These are phyloP conservation scores for Phalacrocorax pelagicus DNA, from an alignment of 2,113 vertebrate genomes.

Conservation along the genomic window DNA sequence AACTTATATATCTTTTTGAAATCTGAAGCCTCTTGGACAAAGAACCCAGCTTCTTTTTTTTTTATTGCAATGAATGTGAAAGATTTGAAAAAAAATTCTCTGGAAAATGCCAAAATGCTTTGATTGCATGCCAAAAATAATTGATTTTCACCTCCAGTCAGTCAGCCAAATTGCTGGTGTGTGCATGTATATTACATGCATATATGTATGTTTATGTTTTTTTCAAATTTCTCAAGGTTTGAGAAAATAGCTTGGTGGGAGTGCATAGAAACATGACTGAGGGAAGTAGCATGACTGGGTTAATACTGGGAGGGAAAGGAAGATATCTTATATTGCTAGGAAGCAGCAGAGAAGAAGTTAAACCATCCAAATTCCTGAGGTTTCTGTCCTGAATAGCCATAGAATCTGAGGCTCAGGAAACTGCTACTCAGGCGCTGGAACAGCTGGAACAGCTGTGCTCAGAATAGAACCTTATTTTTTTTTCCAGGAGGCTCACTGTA, in stretches of 20 bases:
- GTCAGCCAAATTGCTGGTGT: slow-evolving; percentile 36
- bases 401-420: not conserved
- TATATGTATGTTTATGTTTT: not conserved
- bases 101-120: slow-evolving; percentile 50
- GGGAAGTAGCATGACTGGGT: not conserved
- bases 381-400: not conserved
- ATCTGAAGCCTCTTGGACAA: slow-evolving; percentile 18
- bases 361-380: not conserved
- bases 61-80: slow-evolving; percentile 12
- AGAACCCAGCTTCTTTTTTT: not conserved
- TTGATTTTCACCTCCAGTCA: slow-evolving; percentile 32
- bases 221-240: not conserved
- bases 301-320: rapidly evolving
- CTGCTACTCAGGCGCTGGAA: not conserved
- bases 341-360: not conserved
- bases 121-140: slow-evolving; percentile 51
- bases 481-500: not conserved
- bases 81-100: not conserved
- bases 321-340: not conserved
- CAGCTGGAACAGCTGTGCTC: not conserved
- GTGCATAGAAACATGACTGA: not conserved
- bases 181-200: not conserved
- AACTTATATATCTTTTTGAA: slow-evolving; percentile 57
- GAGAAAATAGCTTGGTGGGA: not conserved
- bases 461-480: not conserved